These are phyloP conservation scores for Orthosia incerta DNA, from an alignment of 2,888 invertebrate genomes.

Conservation along the genomic window DNA sequence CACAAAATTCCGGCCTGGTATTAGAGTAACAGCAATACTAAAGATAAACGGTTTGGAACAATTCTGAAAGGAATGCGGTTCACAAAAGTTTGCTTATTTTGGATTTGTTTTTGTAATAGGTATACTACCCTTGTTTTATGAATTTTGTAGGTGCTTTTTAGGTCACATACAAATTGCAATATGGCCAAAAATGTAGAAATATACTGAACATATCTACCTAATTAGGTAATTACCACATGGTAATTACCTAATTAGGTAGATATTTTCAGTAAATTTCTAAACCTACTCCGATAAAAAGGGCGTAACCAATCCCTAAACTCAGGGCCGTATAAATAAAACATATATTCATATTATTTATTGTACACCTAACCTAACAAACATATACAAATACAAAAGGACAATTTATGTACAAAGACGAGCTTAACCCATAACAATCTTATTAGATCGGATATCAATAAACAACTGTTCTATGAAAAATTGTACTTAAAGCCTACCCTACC, in stretches of 20 bases:
- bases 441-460: no score
- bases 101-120: constrained; percentile 15
- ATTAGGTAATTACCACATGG: neutral
- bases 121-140: neutral
- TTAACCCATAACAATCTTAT: no score
- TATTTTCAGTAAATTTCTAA: no score
- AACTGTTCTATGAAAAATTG: neutral
- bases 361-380: no score
- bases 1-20: constrained; percentile 39
- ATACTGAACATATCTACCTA: neutral
- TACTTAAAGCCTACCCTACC: no score
- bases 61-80: constrained; percentile 41
- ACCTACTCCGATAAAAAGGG: neutral
- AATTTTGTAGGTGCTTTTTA: neutral
- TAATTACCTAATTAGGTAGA: no score
- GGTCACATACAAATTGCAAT: neutral
- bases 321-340: no score
- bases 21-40: constrained; percentile 39
- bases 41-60: constrained; percentile 26
- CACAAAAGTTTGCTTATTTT: constrained; percentile 37
- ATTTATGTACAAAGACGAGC: no score
- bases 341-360: no score
- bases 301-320: no score
- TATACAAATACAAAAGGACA: no score
- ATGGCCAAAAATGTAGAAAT: neutral